phyloP scores from a whole-genome alignment of 1,140 invertebrate genomes.

The Nasonia longicornis region DNA sequence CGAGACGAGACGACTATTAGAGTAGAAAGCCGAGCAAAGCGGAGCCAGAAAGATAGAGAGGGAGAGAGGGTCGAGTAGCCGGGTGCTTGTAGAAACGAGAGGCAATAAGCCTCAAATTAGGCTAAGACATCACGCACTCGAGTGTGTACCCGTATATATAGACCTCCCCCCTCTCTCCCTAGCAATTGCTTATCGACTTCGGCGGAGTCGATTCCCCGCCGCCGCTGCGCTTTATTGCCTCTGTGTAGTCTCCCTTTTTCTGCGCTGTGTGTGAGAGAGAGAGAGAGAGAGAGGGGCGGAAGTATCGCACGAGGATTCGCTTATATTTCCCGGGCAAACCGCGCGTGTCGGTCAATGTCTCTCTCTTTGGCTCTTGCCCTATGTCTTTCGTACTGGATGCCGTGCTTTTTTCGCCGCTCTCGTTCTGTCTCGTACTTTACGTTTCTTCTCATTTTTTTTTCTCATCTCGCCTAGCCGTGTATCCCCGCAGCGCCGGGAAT shows the following conservation, averaged over 20 bases:
- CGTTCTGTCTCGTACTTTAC: background rate
- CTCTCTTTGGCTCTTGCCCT: conserved; percentile 4
- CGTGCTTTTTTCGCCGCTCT: background rate
- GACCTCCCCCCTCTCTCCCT: background rate
- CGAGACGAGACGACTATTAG: background rate
- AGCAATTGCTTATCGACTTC: conserved; percentile 32
- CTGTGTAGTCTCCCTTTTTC: background rate
- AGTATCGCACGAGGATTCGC: background rate
- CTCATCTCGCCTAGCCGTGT: background rate
- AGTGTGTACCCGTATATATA: background rate
- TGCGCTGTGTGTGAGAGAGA: no score
- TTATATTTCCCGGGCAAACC: conserved; percentile 16
- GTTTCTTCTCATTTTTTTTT: background rate
- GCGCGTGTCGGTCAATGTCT: conserved; percentile 26
- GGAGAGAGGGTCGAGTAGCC: background rate
- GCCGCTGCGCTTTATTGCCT: background rate
- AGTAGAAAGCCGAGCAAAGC: background rate
- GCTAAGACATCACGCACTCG: conserved; percentile 16
- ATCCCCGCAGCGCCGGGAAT: background rate
- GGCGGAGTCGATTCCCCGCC: conserved; percentile 12
- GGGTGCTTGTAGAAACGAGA: conserved; percentile 20
- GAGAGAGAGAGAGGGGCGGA: background rate
- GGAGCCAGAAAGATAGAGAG: background rate
- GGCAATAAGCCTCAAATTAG: conserved; percentile 32
- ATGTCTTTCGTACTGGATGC: background rate